A percentile compares a stretch with the other conserved stretches of the same genome.
phyloP scores from a whole-genome alignment of 2,888 invertebrate species.

The Melinaea menophilus region DNA sequence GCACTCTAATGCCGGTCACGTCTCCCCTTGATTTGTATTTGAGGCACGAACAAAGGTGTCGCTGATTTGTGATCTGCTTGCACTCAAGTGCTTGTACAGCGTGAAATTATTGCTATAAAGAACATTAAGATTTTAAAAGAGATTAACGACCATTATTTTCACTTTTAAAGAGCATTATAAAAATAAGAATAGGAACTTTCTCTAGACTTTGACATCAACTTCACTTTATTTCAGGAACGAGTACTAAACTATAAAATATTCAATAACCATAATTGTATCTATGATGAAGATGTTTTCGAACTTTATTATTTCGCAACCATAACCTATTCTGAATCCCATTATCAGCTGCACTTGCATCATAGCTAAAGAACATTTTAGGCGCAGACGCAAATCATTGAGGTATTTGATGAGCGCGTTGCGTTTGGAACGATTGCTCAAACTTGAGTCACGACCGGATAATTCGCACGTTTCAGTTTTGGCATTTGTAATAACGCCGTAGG shows the following conservation, averaged over 20 bases:
- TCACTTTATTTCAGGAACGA: no score
- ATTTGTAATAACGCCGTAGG: no score
- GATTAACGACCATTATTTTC: no score
- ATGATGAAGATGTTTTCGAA: slow-evolving; percentile 28
- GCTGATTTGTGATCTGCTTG: slow-evolving; percentile 49
- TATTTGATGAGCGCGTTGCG: slow-evolving; percentile 56
- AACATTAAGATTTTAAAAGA: neutral
- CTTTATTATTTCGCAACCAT: slow-evolving; percentile 28
- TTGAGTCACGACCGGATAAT: slow-evolving; percentile 71
- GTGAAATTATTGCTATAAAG: neutral
- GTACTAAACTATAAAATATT: no score
- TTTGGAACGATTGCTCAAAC: slow-evolving; percentile 61
- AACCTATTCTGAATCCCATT: slow-evolving; percentile 27
- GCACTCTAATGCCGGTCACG: slow-evolving; percentile 58
- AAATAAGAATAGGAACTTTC: no score
- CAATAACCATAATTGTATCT: neutral
- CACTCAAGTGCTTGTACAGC: slow-evolving; percentile 22
- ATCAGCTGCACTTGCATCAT: slow-evolving; percentile 33
- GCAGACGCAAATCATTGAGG: slow-evolving; percentile 32
- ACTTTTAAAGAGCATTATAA: no score
- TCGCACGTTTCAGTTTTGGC: slow-evolving; percentile 51
- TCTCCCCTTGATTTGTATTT: slow-evolving; percentile 51
- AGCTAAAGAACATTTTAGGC: slow-evolving; percentile 42
- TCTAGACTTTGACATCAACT: no score
- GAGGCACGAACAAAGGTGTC: slow-evolving; percentile 54